Conservation (phyloP, 2,888 invertebrate species). For the Dermolepida albohirtum region DNA sequence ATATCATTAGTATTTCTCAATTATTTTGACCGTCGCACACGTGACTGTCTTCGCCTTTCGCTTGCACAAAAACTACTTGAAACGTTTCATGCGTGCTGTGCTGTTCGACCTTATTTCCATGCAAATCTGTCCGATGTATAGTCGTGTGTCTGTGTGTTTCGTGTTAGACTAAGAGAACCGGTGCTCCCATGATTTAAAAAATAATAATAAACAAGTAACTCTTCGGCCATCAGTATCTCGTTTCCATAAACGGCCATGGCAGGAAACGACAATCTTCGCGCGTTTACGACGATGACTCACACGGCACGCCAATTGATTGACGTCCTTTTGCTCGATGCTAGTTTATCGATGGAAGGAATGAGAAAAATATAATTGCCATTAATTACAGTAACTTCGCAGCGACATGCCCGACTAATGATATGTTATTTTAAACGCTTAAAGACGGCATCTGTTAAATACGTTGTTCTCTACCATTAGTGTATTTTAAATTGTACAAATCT, state of each 20-base stretch:
- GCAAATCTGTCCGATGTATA: too few relatives aligned
- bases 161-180: too few relatives aligned
- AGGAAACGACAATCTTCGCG: slow-evolving; percentile 36
- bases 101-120: too few relatives aligned
- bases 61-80: too few relatives aligned
- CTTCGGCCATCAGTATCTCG: slow-evolving; percentile 29
- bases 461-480: too few relatives aligned
- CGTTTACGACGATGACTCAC: slow-evolving; percentile 25
- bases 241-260: slow-evolving; percentile 39
- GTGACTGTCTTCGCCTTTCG: too few relatives aligned
- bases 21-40: too few relatives aligned
- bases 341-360: slow-evolving; percentile 10
- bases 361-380: slow-evolving; percentile 34
- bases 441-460: slow-evolving; percentile 4
- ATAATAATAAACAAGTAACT: slow-evolving; percentile 8
- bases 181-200: not conserved
- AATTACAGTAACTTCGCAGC: slow-evolving; percentile 25
- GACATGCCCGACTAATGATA: slow-evolving; percentile 15
- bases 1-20: too few relatives aligned
- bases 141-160: too few relatives aligned
- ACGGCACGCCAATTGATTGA: slow-evolving; percentile 35
- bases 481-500: too few relatives aligned
- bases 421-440: slow-evolving; percentile 7
- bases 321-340: slow-evolving; percentile 26
- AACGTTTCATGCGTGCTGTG: too few relatives aligned